Evolutionary conservation across 2,113 vertebrate genomes (phyloP).

Genomic region (Delphinapterus leucas): DNA sequence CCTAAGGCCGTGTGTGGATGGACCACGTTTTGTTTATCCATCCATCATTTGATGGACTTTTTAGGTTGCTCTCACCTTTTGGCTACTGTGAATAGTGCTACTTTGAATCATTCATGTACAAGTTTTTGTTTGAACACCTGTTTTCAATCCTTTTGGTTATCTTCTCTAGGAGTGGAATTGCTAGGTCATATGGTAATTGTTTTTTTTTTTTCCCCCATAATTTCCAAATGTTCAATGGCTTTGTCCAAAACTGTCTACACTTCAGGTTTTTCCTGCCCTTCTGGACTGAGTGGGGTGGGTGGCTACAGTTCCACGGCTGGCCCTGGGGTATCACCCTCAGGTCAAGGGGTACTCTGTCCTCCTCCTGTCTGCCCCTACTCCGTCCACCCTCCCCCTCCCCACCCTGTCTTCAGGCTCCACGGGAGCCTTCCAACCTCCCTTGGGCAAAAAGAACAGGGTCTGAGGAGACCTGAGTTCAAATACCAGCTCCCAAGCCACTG

Average conservation of each 20-base stretch:
- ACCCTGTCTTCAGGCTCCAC: background rate
- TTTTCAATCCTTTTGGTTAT: background rate
- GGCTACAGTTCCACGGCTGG: too few relatives aligned
- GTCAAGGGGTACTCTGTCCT: background rate
- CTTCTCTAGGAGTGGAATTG: too few relatives aligned
- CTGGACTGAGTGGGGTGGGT: background rate
- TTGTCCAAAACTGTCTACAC: background rate
- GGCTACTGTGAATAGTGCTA: background rate
- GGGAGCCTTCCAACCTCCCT: background rate
- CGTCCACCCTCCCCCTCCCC: rapidly evolving
- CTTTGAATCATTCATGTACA: background rate
- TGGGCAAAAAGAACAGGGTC: background rate
- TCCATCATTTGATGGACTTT: background rate
- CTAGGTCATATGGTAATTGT: too few relatives aligned
- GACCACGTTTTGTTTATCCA: too few relatives aligned
- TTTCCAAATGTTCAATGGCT: background rate
- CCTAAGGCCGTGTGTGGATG: rapidly evolving
- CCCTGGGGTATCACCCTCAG: background rate
- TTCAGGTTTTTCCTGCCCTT: background rate
- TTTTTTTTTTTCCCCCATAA: background rate
- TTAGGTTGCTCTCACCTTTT: background rate
- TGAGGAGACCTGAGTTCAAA: background rate
- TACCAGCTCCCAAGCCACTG: background rate
- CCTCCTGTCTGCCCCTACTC: too few relatives aligned
- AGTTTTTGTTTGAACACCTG: background rate